Conservation (phyloP, 2,888 invertebrate genomes). For the Myopa testacea region DNA sequence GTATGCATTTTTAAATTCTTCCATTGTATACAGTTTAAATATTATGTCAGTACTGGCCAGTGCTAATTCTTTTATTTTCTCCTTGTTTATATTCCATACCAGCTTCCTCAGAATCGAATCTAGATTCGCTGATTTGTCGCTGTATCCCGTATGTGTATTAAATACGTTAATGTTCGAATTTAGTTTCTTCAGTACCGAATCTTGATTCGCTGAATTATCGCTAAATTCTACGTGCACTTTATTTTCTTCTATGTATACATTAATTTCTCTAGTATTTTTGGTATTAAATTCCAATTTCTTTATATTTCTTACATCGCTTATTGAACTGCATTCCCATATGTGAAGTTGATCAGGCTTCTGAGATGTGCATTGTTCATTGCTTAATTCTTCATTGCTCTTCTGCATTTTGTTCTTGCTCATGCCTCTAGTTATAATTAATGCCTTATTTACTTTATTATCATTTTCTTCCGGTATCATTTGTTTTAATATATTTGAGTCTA, state of each 20-base stretch:
- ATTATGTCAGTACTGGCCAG: neutral
- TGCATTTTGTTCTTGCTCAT: neutral
- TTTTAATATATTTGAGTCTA: conserved; percentile 3
- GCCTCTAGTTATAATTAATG: neutral
- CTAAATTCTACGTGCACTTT: neutral
- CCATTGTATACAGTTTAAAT: neutral
- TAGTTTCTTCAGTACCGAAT: neutral
- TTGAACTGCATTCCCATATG: neutral
- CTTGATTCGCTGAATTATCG: neutral
- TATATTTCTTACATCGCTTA: neutral
- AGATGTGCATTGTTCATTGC: neutral
- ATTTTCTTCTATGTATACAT: neutral
- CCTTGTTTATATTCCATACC: neutral
- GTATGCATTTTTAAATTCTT: neutral
- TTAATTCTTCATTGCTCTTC: neutral
- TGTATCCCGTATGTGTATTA: conserved; percentile 5
- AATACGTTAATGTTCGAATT: neutral
- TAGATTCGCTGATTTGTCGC: conserved; percentile 11
- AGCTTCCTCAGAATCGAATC: conserved; percentile 11
- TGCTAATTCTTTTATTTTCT: conserved; percentile 10
- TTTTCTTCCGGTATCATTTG: neutral
- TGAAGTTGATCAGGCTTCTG: conserved; percentile 3
- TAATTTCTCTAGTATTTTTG: neutral
- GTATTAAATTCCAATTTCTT: neutral
- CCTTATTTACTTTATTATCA: neutral